A percentile compares a stretch with the other conserved stretches of the same genome.
Evolutionary conservation across 2,797 vertebrate species (phyloP).

Genomic region (Typhlichthys subterraneus): DNA sequence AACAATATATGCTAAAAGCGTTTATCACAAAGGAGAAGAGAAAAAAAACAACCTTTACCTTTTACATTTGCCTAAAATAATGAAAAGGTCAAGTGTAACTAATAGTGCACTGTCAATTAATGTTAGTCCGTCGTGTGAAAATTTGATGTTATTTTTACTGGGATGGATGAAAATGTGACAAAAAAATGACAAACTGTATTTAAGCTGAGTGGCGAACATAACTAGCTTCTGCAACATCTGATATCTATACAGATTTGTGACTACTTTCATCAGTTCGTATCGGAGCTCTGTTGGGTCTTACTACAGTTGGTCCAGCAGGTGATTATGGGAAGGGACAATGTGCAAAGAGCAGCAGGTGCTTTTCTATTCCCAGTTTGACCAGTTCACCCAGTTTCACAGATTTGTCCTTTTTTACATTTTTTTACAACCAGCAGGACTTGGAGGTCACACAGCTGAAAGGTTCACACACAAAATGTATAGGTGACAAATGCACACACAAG

Average conservation of each 20-base stretch:
- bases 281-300: slow-evolving; percentile 26
- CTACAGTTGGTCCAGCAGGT: slow-evolving; percentile 48
- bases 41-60: not conserved
- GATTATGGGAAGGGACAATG: slow-evolving; percentile 47
- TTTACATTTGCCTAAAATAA: not conserved
- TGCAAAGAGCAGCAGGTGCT: slow-evolving; percentile 37
- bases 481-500: slow-evolving; percentile 2
- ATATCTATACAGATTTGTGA: slow-evolving; percentile 6
- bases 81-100: too few species aligned
- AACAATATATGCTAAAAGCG: not conserved
- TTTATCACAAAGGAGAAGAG: not conserved
- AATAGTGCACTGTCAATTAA: too few species aligned
- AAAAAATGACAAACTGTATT: too few species aligned
- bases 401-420: slow-evolving; percentile 25
- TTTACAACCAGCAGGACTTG: slow-evolving; percentile 42
- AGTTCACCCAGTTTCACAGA: slow-evolving; percentile 12
- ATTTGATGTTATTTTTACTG: too few species aligned
- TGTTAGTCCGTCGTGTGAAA: too few species aligned
- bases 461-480: slow-evolving; percentile 8
- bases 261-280: slow-evolving; percentile 4
- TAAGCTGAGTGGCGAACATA: not conserved
- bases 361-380: slow-evolving; percentile 52
- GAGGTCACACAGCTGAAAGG: slow-evolving; percentile 47
- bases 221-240: slow-evolving; percentile 1
- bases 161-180: too few species aligned